Evolutionary conservation across 2,797 vertebrate species (phyloP).

Genomic region (Parambassis ranga): DNA sequence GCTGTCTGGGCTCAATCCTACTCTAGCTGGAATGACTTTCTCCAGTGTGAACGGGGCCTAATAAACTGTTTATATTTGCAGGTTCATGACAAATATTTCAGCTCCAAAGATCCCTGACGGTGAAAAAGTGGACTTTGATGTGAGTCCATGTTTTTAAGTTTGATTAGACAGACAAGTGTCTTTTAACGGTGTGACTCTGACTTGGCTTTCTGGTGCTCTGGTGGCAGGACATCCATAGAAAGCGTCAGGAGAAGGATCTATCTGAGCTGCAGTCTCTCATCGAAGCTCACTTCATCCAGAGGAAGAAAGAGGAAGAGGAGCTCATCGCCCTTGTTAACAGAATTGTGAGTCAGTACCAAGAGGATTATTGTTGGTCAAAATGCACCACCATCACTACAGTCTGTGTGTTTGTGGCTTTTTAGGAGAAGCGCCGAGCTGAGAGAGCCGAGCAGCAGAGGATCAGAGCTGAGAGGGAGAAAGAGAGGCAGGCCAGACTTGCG

Average conservation of each 20-base stretch:
- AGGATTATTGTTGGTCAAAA: neutral
- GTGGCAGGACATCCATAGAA: slow-evolving; percentile 94
- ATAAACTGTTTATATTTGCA: slow-evolving; percentile 30
- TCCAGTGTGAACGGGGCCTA: no score
- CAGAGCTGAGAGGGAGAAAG: slow-evolving; percentile 91
- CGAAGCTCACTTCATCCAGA: slow-evolving; percentile 92
- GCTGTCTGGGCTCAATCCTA: no score
- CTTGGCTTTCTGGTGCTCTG: slow-evolving; percentile 17
- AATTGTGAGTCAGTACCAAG: slow-evolving; percentile 81
- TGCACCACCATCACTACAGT: neutral
- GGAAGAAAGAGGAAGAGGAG: slow-evolving; percentile 97
- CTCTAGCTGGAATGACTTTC: no score
- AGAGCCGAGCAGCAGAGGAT: slow-evolving; percentile 92
- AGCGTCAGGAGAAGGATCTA: slow-evolving; percentile 96
- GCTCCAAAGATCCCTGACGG: slow-evolving; percentile 97
- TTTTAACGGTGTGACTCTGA: neutral
- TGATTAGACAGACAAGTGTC: neutral
- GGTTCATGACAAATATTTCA: slow-evolving; percentile 76
- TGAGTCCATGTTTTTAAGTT: slow-evolving; percentile 72
- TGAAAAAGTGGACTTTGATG: slow-evolving; percentile 99
- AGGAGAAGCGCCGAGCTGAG: slow-evolving; percentile 97
- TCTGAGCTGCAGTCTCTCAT: slow-evolving; percentile 96
- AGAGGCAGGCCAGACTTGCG: slow-evolving; percentile 90
- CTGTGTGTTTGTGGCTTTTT: neutral
- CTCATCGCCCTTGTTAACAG: slow-evolving; percentile 92